A percentile compares a stretch with the other conserved stretches of the same genome.
Evolutionary conservation across 53 echinoderm and acorn worm genomes (phyloP).

Genomic region (Pentamera pediparva): DNA sequence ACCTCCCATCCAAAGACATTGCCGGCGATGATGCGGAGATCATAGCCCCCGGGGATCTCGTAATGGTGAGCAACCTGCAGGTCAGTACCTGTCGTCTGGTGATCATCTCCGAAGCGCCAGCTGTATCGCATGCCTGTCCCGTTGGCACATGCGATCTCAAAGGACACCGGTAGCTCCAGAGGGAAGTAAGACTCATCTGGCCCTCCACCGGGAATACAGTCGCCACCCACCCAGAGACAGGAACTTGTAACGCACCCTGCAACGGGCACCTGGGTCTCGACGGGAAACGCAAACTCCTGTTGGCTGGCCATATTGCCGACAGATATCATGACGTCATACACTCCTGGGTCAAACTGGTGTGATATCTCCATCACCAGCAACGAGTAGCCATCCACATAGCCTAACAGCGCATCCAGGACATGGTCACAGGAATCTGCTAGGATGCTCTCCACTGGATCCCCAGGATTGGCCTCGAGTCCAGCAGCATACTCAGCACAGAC

Average conservation of each 20-base stretch:
- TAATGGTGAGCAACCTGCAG: conserved; percentile 39
- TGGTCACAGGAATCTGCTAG: not conserved
- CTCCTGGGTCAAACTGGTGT: conserved; percentile 52
- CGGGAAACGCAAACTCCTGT: conserved; percentile 37
- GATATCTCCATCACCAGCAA: conserved; percentile 27
- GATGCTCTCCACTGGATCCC: not conserved
- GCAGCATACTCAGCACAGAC: conserved; percentile 23
- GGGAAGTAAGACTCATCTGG: conserved; percentile 50
- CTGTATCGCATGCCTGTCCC: conserved; percentile 51
- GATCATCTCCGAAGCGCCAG: conserved; percentile 61
- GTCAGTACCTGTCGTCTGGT: not conserved
- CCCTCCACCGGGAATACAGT: conserved; percentile 51
- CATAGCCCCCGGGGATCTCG: conserved; percentile 19
- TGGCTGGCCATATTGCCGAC: conserved; percentile 58
- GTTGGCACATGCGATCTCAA: conserved; percentile 26
- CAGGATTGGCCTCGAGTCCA: conserved; percentile 11
- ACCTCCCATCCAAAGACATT: conserved; percentile 48
- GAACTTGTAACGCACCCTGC: conserved; percentile 36
- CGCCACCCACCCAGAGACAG: no score
- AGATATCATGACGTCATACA: conserved; percentile 32
- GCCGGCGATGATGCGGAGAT: conserved; percentile 26
- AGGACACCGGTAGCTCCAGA: conserved; percentile 45
- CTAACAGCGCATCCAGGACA: not conserved
- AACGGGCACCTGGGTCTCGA: conserved; percentile 60
- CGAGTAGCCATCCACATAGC: conserved; percentile 27